Evolutionary conservation across 2,888 invertebrate genomes (phyloP).

Genomic region (Coelopa pilipes): DNA sequence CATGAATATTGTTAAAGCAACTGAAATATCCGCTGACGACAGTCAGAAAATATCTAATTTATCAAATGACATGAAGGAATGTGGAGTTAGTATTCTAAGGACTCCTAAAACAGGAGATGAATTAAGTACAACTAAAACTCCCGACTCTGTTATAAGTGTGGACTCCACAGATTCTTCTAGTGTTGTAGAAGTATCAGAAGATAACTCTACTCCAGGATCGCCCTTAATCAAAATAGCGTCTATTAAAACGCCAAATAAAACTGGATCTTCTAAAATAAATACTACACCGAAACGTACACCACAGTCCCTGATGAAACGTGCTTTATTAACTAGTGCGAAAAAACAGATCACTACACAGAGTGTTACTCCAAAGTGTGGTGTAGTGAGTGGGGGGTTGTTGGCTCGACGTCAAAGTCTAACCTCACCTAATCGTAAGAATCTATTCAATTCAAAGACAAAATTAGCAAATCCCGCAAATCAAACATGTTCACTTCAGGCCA

Average conservation of each 20-base stretch:
- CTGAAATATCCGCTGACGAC: slow-evolving; percentile 33
- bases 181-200: slow-evolving; percentile 54
- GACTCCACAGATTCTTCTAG: slow-evolving; percentile 53
- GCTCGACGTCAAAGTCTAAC: slow-evolving; percentile 48
- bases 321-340: slow-evolving; percentile 59
- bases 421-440: slow-evolving; percentile 41
- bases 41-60: slow-evolving; percentile 31
- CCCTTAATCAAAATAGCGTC: slow-evolving; percentile 31
- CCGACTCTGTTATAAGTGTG: slow-evolving; percentile 50
- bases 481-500: not conserved
- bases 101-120: slow-evolving; percentile 35
- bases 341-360: slow-evolving; percentile 47
- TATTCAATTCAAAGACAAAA: not conserved
- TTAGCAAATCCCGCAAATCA: not conserved
- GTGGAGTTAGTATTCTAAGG: slow-evolving; percentile 29
- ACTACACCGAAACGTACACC: slow-evolving; percentile 56
- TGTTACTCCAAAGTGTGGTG: slow-evolving; percentile 35
- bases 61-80: slow-evolving; percentile 3
- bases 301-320: slow-evolving; percentile 60
- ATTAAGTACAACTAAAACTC: slow-evolving; percentile 37
- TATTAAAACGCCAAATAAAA: slow-evolving; percentile 45
- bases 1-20: slow-evolving; percentile 1
- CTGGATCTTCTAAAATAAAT: not conserved
- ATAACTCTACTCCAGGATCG: slow-evolving; percentile 40
- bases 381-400: slow-evolving; percentile 17